Conservation (phyloP, 2,888 invertebrate species). For the Tenthredo amoena region DNA sequence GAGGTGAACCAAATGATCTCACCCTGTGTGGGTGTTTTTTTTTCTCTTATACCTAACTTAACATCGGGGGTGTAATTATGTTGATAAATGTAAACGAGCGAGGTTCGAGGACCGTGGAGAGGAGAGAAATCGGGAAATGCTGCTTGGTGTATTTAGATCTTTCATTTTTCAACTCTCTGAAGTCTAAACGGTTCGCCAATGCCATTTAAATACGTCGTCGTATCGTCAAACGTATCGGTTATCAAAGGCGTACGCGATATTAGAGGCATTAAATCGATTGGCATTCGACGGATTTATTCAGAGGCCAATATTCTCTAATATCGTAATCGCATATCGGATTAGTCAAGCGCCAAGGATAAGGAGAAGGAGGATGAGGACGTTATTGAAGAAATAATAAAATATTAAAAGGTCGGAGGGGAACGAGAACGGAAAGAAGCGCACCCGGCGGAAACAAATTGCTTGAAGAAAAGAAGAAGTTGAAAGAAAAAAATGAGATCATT, state of each 20-base stretch:
- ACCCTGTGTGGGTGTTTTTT: neutral
- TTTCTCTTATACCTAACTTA: too few relatives aligned
- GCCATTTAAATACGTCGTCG: neutral
- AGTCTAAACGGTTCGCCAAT: neutral
- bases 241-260: slow-evolving; percentile 32
- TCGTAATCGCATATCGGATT: slow-evolving; percentile 36
- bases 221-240: slow-evolving; percentile 34
- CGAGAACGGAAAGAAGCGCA: neutral
- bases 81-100: neutral
- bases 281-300: slow-evolving; percentile 15
- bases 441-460: neutral
- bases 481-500: neutral
- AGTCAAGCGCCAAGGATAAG: neutral
- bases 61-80: neutral
- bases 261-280: slow-evolving; percentile 36
- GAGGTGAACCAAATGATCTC: neutral
- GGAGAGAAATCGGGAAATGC: neutral
- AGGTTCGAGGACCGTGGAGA: neutral
- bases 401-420: neutral
- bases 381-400: slow-evolving; percentile 12
- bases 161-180: neutral
- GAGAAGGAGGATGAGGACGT: neutral
- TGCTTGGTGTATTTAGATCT: neutral
- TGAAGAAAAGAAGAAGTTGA: neutral
- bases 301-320: slow-evolving; percentile 36